Percentiles rank a stretch among this genome's conserved stretches.
Evolutionary conservation across 2,113 vertebrate genomes (phyloP).

Genomic region (Sprattus sprattus): DNA sequence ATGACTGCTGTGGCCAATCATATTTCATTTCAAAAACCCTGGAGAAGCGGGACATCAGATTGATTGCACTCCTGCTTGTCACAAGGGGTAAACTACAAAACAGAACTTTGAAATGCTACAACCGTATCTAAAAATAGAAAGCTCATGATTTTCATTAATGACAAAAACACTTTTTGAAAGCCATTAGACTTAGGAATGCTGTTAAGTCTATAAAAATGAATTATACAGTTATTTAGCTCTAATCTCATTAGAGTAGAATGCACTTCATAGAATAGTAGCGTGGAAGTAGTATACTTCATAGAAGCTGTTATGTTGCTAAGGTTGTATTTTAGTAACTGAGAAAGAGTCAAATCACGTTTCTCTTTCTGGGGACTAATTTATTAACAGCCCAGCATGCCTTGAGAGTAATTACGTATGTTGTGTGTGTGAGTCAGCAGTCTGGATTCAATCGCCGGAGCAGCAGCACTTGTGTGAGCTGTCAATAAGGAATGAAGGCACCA

Average conservation of each 20-base stretch:
- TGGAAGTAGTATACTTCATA: background rate
- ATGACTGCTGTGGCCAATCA: slow-evolving; percentile 50
- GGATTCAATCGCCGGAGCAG: slow-evolving; percentile 8
- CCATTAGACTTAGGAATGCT: background rate
- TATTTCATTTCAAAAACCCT: slow-evolving; percentile 43
- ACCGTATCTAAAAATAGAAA: background rate
- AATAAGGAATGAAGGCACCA: background rate
- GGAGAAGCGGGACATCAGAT: slow-evolving; percentile 45
- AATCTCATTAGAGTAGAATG: background rate
- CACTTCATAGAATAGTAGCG: background rate
- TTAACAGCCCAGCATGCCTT: slow-evolving; percentile 1
- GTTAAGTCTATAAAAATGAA: background rate
- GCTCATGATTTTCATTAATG: background rate
- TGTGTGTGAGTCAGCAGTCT: background rate
- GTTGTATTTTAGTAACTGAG: background rate
- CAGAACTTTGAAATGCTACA: background rate
- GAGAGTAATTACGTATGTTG: background rate
- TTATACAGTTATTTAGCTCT: background rate
- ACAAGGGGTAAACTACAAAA: slow-evolving; percentile 19
- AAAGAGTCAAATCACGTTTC: background rate
- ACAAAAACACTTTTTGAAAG: background rate
- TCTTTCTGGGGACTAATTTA: background rate
- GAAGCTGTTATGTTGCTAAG: background rate
- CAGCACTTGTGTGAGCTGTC: background rate
- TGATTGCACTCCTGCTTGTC: slow-evolving; percentile 20